Evolutionary conservation across 2,888 invertebrate species (phyloP).

Genomic region (Aleiodes leptofemur): DNA sequence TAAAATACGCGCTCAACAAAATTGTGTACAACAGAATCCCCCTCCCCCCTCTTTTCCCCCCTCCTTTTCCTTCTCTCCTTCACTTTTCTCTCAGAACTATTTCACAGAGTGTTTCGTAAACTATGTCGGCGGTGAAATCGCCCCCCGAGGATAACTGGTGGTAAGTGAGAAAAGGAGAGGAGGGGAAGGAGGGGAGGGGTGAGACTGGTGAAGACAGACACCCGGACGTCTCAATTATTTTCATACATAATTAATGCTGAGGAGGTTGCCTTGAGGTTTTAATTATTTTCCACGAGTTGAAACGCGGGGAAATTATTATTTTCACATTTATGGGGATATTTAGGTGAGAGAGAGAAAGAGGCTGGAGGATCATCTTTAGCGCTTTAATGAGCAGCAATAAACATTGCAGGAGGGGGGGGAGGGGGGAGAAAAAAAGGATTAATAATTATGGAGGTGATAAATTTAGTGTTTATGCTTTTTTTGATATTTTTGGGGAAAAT

Average conservation of each 20-base stretch:
- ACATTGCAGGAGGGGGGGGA: too few relatives aligned
- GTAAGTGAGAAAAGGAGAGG: conserved; percentile 3
- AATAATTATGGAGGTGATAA: too few relatives aligned
- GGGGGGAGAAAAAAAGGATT: too few relatives aligned
- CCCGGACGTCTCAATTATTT: conserved; percentile 35
- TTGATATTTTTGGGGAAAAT: too few relatives aligned
- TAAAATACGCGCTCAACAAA: conserved; percentile 38
- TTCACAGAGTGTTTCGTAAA: conserved; percentile 22
- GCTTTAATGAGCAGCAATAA: too few relatives aligned
- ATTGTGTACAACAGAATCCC: conserved; percentile 29
- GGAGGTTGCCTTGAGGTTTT: not conserved
- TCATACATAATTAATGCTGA: conserved; percentile 24
- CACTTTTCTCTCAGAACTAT: conserved; percentile 17
- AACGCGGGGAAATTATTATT: too few relatives aligned
- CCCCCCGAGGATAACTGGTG: not conserved
- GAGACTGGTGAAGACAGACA: conserved; percentile 38
- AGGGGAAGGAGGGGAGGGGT: conserved; percentile 33
- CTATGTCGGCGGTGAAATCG: conserved; percentile 32
- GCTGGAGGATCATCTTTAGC: too few relatives aligned
- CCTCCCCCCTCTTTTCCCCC: not conserved
- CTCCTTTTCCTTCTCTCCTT: not conserved
- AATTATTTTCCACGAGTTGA: not conserved
- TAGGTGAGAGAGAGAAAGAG: too few relatives aligned
- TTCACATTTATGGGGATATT: too few relatives aligned
- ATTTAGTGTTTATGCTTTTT: too few relatives aligned